Conservation (phyloP, 2,113 vertebrate genomes). For the Montifringilla adamsi region DNA sequence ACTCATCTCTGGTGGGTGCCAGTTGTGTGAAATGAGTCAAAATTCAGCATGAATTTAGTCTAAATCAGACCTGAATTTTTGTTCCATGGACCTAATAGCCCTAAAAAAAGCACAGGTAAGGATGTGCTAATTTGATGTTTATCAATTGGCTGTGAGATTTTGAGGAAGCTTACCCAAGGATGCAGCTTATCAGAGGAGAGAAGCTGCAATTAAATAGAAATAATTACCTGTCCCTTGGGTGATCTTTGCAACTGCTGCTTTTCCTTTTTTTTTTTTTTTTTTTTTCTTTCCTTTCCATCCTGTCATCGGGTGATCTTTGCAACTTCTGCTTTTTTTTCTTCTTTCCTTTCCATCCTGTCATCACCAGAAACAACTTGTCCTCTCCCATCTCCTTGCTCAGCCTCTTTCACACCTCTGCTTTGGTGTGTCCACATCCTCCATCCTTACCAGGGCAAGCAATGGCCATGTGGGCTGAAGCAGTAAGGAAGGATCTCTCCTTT, state of each 20-base stretch:
- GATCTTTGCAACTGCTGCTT: background rate
- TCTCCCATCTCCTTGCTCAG: background rate
- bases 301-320: background rate
- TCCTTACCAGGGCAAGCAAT: rapidly evolving
- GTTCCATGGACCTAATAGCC: background rate
- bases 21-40: background rate
- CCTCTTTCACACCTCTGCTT: background rate
- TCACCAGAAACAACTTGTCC: background rate
- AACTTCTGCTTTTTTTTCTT: background rate
- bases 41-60: background rate
- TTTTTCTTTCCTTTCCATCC: background rate
- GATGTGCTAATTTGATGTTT: background rate
- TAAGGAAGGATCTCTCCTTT: background rate
- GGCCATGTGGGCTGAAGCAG: background rate
- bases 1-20: rapidly evolving
- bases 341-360: background rate
- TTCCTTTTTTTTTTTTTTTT: background rate
- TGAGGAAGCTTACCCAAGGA: background rate
- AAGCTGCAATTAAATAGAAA: background rate
- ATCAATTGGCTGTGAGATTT: background rate
- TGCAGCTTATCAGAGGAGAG: background rate
- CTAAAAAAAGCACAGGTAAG: background rate
- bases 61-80: background rate
- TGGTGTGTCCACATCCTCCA: background rate
- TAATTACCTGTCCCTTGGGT: background rate